Evolutionary conservation across 1,140 invertebrate genomes (phyloP), one percentile per base, ranked within the genome.

Genomic region (Sitobion miscanthi): DNA sequence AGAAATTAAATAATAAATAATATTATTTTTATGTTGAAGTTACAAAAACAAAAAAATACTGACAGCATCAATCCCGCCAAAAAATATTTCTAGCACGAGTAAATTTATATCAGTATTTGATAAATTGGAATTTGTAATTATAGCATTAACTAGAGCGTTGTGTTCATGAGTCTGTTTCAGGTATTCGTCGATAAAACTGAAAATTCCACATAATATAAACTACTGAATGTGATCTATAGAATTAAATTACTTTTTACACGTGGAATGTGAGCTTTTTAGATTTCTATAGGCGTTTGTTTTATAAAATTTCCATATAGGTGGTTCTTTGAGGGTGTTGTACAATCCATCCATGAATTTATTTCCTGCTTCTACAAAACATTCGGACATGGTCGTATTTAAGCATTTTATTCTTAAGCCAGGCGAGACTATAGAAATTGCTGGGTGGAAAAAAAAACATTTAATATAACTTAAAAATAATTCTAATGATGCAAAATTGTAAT

Each of bases 311-410:
- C 95, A 95, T 35, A 95, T 52, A 77, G 95, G 95, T 2, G 94
- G 94, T 45, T 95, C 95, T 14, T 95, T 95, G 17, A 95, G 93
- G 52, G 95, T 95, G 38, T 93, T 83, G 89, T 95, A 95, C 35
- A 95, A 91, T 35, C 95, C 95, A 38, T 95, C 95, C 95, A 95
- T 95, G 87, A 95, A 95, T 94, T 95, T 94, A 35, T 94, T 94
- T 93, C 94, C 95, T 25, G 95, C 95, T 91, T 94, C 93, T 21
- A 95, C 94, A 42, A 95, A 95, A 87, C 94, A 82, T 93, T 94
- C 77, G 21, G 94, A 94, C 38, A 94, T 93, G 92, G 35, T 30
- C 47, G 94, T 88, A 90, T 94, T 93, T 21, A 93, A 93, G 5
- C 90, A 57, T 77, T 94, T 91, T 38, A 94, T 47, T 69, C 95